phyloP scores from a whole-genome alignment of 35 echinoderm and acorn worm species.

The Acanthaster planci region DNA sequence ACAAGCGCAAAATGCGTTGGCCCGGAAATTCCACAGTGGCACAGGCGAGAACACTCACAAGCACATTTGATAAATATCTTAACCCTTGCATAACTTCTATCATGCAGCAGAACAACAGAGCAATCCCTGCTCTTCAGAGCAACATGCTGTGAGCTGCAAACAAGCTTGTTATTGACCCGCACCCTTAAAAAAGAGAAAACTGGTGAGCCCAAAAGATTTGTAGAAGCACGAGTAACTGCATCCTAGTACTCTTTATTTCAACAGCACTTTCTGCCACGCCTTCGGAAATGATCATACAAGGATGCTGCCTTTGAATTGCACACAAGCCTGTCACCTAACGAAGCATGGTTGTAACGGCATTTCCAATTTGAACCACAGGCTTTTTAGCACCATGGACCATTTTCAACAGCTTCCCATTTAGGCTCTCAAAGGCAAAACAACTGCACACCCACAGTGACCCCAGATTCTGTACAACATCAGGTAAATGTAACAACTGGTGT shows the following conservation, averaged over 20 bases:
- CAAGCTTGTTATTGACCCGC: too few relatives aligned
- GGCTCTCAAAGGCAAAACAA: background rate
- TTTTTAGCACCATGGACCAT: constrained; percentile 1
- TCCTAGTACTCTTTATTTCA: background rate
- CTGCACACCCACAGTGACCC: background rate
- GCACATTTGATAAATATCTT: too few relatives aligned
- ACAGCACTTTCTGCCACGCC: background rate
- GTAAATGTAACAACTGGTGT: background rate
- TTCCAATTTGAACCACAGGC: background rate
- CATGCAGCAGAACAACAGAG: too few relatives aligned
- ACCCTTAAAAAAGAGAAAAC: too few relatives aligned
- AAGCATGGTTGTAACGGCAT: constrained; percentile 1
- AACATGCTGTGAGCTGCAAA: too few relatives aligned
- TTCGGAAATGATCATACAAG: background rate
- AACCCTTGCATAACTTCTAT: too few relatives aligned
- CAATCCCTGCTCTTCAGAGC: too few relatives aligned
- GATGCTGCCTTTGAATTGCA: background rate
- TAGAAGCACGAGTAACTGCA: too few relatives aligned
- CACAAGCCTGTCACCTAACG: background rate
- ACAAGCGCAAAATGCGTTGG: too few relatives aligned
- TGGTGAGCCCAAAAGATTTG: too few relatives aligned
- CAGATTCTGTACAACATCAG: background rate
- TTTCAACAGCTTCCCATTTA: background rate
- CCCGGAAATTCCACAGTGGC: too few relatives aligned
- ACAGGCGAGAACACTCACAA: too few relatives aligned